Percentiles rank a stretch among this genome's conserved stretches.
Conservation (phyloP, 2,888 invertebrate genomes). For the Camponotus fellah region DNA sequence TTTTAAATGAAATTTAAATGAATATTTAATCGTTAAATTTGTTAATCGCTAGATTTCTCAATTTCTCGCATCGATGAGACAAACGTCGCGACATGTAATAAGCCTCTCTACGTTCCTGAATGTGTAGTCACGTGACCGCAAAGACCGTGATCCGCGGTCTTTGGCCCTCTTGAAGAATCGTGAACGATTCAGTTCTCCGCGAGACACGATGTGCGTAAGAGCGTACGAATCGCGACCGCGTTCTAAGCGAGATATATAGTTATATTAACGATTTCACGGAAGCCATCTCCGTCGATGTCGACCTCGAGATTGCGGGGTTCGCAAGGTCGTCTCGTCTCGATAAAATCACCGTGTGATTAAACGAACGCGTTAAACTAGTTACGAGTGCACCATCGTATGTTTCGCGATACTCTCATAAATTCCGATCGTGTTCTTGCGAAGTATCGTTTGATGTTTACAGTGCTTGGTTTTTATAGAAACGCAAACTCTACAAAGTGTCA, state of each 20-base stretch:
- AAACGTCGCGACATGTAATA: neutral
- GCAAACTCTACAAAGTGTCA: neutral
- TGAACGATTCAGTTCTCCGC: slow-evolving; percentile 72
- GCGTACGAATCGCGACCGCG: neutral
- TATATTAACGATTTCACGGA: neutral
- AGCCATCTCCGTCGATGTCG: slow-evolving; percentile 1
- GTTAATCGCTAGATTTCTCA: neutral
- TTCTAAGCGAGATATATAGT: neutral
- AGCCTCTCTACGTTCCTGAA: slow-evolving; percentile 66
- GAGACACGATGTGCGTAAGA: slow-evolving; percentile 60
- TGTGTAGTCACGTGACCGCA: slow-evolving; percentile 73
- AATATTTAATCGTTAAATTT: neutral
- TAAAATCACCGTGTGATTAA: slow-evolving; percentile 30
- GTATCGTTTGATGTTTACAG: neutral
- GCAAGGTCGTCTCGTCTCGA: slow-evolving; percentile 10
- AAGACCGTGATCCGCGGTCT: slow-evolving; percentile 66
- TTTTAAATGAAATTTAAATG: neutral
- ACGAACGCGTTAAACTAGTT: slow-evolving; percentile 3
- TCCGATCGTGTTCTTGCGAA: neutral
- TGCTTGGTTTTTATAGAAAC: neutral
- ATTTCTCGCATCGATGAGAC: slow-evolving; percentile 5
- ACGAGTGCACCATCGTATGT: neutral
- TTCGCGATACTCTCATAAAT: slow-evolving; percentile 1
- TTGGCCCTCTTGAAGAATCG: slow-evolving; percentile 71
- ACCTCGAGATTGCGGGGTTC: slow-evolving; percentile 5